A percentile compares a stretch with the other conserved stretches of the same genome.
Conservation (phyloP, 2,797 vertebrate genomes). For the Lateolabrax maculatus region DNA sequence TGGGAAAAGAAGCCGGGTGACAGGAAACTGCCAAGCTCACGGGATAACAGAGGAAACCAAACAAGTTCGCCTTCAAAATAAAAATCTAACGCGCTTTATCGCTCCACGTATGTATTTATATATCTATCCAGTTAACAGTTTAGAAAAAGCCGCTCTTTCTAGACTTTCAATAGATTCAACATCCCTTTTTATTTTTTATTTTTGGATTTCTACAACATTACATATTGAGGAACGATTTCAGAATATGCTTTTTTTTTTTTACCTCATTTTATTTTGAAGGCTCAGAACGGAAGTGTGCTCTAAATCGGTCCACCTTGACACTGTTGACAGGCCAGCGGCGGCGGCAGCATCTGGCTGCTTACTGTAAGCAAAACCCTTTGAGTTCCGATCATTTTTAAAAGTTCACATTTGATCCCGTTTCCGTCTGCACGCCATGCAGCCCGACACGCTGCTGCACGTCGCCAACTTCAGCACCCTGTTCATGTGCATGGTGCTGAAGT, state of each 20-base stretch:
- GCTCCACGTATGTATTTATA: fast-evolving
- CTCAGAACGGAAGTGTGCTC: not conserved
- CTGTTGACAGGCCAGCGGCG: not conserved
- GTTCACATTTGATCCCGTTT: not conserved
- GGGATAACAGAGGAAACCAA: not conserved
- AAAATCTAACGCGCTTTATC: conserved; percentile 1
- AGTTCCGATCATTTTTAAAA: not conserved
- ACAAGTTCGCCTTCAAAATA: not conserved
- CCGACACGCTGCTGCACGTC: conserved; percentile 72
- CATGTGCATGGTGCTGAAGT: conserved; percentile 87
- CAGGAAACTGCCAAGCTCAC: conserved; percentile 9
- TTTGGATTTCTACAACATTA: fast-evolving
- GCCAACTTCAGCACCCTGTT: conserved; percentile 86
- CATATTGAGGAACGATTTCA: not conserved
- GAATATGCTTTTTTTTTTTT: fast-evolving
- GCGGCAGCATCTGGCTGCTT: conserved; percentile 30
- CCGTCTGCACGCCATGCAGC: conserved; percentile 59
- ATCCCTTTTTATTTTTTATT: fast-evolving
- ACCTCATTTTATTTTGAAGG: conserved; percentile 52
- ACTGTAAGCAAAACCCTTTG: not conserved
- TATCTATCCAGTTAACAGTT: fast-evolving
- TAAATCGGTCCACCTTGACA: fast-evolving
- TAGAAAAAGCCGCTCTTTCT: fast-evolving
- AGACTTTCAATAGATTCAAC: fast-evolving
- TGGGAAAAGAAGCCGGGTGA: conserved; percentile 9